phyloP scores from a whole-genome alignment of 2,888 invertebrate species.

The Uropetala carovei region DNA sequence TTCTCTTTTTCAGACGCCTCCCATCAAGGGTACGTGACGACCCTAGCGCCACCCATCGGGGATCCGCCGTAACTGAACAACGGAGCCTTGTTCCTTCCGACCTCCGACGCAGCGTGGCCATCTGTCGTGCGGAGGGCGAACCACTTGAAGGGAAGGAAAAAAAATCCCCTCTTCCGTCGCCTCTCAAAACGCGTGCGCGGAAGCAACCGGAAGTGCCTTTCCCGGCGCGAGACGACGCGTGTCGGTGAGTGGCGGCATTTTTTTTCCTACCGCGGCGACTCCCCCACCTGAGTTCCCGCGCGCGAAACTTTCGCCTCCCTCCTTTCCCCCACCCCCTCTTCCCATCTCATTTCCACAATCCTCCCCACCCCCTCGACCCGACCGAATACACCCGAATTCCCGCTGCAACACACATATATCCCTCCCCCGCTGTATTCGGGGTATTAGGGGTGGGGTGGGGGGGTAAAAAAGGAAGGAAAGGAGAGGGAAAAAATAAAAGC shows the following conservation, averaged over 20 bases:
- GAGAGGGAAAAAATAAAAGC: neutral
- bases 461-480: neutral
- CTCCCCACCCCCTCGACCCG: neutral
- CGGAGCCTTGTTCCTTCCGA: neutral
- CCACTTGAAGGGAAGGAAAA: neutral
- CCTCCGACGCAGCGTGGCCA: neutral
- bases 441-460: neutral
- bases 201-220: slow-evolving; percentile 33
- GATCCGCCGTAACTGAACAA: neutral
- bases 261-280: slow-evolving; percentile 35
- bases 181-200: slow-evolving; percentile 12
- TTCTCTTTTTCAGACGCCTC: neutral
- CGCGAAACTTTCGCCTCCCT: slow-evolving; percentile 33
- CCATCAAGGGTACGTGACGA: neutral
- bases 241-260: slow-evolving; percentile 55
- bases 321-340: neutral
- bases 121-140: neutral
- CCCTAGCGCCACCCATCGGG: neutral
- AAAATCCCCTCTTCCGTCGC: neutral
- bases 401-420: neutral
- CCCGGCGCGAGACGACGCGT: slow-evolving; percentile 58
- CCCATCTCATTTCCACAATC: neutral
- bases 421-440: neutral
- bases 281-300: slow-evolving; percentile 43
- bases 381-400: slow-evolving; percentile 3